Base-by-base conservation (phyloP, 1,140 invertebrate species). In the Zaprionus africanus region DNA sequence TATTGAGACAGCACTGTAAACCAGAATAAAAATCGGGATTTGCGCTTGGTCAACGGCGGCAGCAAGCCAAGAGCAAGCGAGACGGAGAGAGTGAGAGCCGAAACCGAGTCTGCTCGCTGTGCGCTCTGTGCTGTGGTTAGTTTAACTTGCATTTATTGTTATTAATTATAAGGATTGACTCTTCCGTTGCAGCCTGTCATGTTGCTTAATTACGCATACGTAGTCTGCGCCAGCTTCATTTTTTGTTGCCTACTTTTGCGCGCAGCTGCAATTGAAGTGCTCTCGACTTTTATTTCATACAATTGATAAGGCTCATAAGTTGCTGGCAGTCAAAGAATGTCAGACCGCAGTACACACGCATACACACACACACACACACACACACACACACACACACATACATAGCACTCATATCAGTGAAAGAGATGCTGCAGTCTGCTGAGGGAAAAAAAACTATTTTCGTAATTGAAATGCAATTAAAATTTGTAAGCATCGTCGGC, bases 401-500 rank as follows among this genome's bases (percentile, higher is more conserved):
- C 54, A n/a, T 6, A 58, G 11, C 34, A 17, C n/a, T 17, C 41
- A 46, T 7, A 46, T 46, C 17, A 34, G 24, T 24, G n/a, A 46
- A 46, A 46, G n/a, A 17, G n/a, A 17, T 46, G 7, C 41, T 43
- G n/a, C 24, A 56, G 36, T 36, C 24, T 15, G 59, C n/a, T 3
- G 6, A 3, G n/a, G 6, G 5, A 41, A 17, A 61, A 54, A 79
- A 69, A 88, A 88, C 78, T 85, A 81, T 79, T 90, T 64, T 68
- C 76, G 71, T 88, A 88, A 88, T 88, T 85, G 85, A 88, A 88
- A 88, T 90, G 85, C 78, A 88, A 90, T 88, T 88, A 90, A 84
- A 90, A 90, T 76, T 79, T 77, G 69, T 79, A 81, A 85, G 67
- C 81, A 73, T 79, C 79, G 68, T 72, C 79, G 56, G 26, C 78